Base-by-base conservation (phyloP, 2,797 vertebrate genomes). In the Neostethus bicornis region DNA sequence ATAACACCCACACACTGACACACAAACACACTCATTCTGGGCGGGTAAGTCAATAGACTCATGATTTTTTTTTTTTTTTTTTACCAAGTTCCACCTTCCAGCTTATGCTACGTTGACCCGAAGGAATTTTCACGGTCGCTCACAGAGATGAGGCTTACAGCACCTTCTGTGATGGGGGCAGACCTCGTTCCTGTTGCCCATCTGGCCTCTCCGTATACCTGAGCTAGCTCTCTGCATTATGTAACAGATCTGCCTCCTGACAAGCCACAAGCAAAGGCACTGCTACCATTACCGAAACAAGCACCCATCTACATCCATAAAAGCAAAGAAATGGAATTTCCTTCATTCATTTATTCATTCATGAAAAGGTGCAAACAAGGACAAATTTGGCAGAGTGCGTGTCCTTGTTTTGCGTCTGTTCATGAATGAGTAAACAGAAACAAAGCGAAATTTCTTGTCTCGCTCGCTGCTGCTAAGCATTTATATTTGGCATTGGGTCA, bases 391-490 rank as follows among this genome's bases (percentile, higher is more conserved):
- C 38, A 1, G 59, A 51, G 63, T 10, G 61, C 7, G 8, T 49
- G 85, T 84, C 80, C 82, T 87, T 83, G 82, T 81, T 83, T 72
- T 35, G 34, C 0, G 5, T 45, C 63, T 66, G 34, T 77, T 84
- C 81, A 86, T 87, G 82, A 81, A 89, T 89, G 81, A 83, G 65
- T 84, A 83, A 87, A 72, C 58, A 79, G 79, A 70, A 68, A 66
- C 60, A 67, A 73, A 79, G 66, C 75, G 54, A 51, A 56, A 57
- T 69, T 45, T 70, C 67, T 47, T 62, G 67, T 77, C 66, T 66
- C 37, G 20, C 37, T 61, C 41, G 14, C 5, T 32, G 12, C 31
- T 50, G 17, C 6, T n/a, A n/a, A n/a, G 13, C 57, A 26, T 51
- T 50, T 37, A 3, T 47, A 21, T 54, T 21, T 31, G 59, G 24